phyloP scores from a whole-genome alignment of 2,113 vertebrate species.

The Marcusenius ussheri region DNA sequence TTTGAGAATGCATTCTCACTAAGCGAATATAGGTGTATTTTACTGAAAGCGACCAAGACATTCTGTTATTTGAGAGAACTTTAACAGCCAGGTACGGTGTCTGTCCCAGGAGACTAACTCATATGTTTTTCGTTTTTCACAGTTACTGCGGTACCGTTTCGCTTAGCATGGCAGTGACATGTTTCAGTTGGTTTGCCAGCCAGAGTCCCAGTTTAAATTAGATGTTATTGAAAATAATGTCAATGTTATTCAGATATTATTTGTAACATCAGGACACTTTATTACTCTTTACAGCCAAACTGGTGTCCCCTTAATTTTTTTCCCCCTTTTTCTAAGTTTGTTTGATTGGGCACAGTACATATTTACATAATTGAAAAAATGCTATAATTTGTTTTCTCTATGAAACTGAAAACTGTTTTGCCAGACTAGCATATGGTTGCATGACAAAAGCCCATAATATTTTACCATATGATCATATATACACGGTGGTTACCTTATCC shows the following conservation, averaged over 20 bases:
- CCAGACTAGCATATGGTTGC: neutral
- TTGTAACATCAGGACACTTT: neutral
- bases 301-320: neutral
- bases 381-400: neutral
- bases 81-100: neutral
- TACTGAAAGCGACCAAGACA: neutral
- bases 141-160: neutral
- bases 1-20: neutral
- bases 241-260: neutral
- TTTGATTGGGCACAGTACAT: neutral
- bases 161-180: neutral
- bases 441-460: neutral
- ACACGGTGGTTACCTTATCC: neutral
- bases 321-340: neutral
- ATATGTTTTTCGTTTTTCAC: neutral
- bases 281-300: neutral
- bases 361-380: neutral
- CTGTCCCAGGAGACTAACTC: neutral
- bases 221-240: constrained; percentile 1
- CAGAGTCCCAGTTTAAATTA: neutral
- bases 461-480: neutral
- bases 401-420: neutral
- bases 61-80: neutral
- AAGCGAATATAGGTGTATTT: neutral
- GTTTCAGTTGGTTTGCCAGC: neutral